Conservation (phyloP, 2,113 vertebrate genomes). For the Triplophysa rosa region DNA sequence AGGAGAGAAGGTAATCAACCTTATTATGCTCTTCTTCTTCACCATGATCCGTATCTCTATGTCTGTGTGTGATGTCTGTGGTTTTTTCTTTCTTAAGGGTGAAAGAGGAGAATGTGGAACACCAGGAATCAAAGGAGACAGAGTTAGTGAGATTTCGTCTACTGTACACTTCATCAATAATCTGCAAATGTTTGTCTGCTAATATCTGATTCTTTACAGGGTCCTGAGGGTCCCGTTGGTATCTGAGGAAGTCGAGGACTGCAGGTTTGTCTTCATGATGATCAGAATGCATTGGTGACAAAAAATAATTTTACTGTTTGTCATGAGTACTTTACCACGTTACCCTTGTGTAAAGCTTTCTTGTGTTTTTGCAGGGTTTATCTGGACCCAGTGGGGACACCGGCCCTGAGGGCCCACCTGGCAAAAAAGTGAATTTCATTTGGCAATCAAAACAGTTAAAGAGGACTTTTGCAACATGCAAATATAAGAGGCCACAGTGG, state of each 20-base stretch:
- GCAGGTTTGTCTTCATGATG: constrained; percentile 72
- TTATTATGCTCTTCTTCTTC: not conserved
- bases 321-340: not conserved
- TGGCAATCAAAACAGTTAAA: not conserved
- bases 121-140: constrained; percentile 87
- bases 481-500: not conserved
- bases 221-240: constrained; percentile 82
- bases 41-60: not conserved
- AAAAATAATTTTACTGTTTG: not conserved
- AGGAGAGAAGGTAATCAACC: constrained; percentile 82
- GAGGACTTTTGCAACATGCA: not conserved
- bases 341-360: not conserved
- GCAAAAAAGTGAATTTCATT: constrained; percentile 77
- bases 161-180: not conserved
- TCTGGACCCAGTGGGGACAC: constrained; percentile 80
- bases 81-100: constrained; percentile 71
- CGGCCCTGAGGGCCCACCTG: constrained; percentile 81
- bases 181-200: not conserved
- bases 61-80: not conserved
- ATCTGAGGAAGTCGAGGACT: constrained; percentile 80
- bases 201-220: constrained; percentile 64
- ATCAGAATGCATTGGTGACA: not conserved
- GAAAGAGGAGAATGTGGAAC: constrained; percentile 89
- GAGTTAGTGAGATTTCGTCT: constrained; percentile 67
- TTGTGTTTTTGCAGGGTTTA: constrained; percentile 72